Conservation (phyloP, 2,888 invertebrate genomes). For the Horisme vitalbata region DNA sequence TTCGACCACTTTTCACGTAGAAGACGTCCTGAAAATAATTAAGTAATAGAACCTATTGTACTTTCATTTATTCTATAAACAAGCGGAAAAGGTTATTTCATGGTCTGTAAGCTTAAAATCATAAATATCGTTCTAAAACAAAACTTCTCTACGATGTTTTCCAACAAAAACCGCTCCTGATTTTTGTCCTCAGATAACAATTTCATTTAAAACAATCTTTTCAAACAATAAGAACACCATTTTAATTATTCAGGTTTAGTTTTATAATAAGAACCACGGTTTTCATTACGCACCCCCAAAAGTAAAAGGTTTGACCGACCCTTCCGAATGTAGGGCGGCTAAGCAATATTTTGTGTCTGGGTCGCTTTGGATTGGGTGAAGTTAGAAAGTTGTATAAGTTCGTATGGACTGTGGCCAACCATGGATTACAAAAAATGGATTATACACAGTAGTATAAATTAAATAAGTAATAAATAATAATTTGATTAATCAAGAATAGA, state of each 20-base stretch:
- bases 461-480: too few relatives aligned
- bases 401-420: too few relatives aligned
- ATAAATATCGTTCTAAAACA: too few relatives aligned
- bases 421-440: too few relatives aligned
- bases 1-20: too few relatives aligned
- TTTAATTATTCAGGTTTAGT: slow-evolving; percentile 29
- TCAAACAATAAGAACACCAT: slow-evolving; percentile 18
- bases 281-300: slow-evolving; percentile 28
- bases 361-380: slow-evolving; percentile 5
- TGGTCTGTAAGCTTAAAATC: too few relatives aligned
- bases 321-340: slow-evolving; percentile 25
- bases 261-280: slow-evolving; percentile 25
- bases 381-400: slow-evolving; percentile 6
- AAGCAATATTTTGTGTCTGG: slow-evolving; percentile 26
- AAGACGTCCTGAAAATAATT: not conserved
- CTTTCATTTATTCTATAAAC: too few relatives aligned
- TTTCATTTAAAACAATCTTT: slow-evolving; percentile 15
- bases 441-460: too few relatives aligned
- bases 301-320: slow-evolving; percentile 25
- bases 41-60: too few relatives aligned
- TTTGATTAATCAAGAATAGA: too few relatives aligned
- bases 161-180: not conserved
- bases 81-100: too few relatives aligned
- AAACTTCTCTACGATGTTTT: not conserved
- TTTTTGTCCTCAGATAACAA: slow-evolving; percentile 2